Percentiles rank a stretch among this genome's conserved stretches.
Evolutionary conservation across 2,797 vertebrate species (phyloP).

Genomic region (Ctenosaura bakeri): DNA sequence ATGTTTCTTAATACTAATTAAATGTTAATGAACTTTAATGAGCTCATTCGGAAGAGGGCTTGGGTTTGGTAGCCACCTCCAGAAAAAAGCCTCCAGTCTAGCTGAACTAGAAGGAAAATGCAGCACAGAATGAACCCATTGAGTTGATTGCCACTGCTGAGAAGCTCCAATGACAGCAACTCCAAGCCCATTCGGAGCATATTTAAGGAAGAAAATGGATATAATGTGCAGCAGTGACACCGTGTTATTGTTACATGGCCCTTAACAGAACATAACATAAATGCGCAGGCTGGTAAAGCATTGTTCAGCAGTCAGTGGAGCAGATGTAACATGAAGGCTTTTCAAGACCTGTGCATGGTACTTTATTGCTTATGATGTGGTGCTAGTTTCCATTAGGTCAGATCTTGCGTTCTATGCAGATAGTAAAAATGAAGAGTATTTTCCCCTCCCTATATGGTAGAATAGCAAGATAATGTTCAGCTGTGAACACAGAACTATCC

Average conservation of each 20-base stretch:
- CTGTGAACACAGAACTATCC: background rate
- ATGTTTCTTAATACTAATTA: constrained; percentile 5
- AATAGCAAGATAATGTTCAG: background rate
- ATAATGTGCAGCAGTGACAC: background rate
- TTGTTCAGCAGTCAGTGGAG: background rate
- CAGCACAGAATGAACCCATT: background rate
- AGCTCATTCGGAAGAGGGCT: background rate
- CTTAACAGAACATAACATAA: constrained; percentile 10
- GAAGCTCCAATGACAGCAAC: background rate
- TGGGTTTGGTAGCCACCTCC: background rate
- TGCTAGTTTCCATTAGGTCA: constrained; percentile 19
- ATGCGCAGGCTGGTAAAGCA: background rate
- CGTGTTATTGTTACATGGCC: constrained; percentile 5
- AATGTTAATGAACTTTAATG: constrained; percentile 19
- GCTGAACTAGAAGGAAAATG: background rate
- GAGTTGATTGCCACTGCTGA: constrained; percentile 20
- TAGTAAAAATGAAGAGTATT: background rate
- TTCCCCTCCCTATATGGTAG: background rate
- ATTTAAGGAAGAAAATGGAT: constrained; percentile 6
- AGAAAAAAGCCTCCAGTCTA: background rate
- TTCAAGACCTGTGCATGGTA: background rate
- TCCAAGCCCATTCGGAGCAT: constrained; percentile 12
- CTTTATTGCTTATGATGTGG: constrained; percentile 4
- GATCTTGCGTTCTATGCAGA: background rate
- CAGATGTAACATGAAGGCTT: constrained; percentile 2